Evolutionary conservation across 2,797 vertebrate genomes (phyloP).

Genomic region (Chelon auratus): DNA sequence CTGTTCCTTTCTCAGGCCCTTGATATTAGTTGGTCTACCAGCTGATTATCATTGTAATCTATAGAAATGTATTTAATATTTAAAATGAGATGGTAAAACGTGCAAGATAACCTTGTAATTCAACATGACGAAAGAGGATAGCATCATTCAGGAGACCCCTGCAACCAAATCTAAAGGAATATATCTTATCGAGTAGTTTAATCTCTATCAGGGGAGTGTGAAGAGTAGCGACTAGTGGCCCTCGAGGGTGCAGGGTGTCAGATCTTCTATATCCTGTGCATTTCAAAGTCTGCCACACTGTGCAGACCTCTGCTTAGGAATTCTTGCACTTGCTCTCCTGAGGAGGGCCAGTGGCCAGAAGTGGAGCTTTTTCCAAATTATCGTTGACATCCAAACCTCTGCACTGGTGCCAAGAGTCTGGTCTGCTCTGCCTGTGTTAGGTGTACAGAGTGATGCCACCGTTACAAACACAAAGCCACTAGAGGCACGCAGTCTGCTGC

Average conservation of each 20-base stretch:
- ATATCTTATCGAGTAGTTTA: background rate
- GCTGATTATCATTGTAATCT: background rate
- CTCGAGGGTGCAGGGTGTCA: background rate
- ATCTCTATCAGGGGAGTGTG: background rate
- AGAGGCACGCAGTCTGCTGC: background rate
- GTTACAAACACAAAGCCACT: conserved; percentile 9
- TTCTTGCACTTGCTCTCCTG: background rate
- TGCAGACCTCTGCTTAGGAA: background rate
- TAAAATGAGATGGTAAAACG: background rate
- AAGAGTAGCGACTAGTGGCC: background rate
- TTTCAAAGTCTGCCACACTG: background rate
- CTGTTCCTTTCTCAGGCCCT: background rate
- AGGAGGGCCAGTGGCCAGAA: background rate
- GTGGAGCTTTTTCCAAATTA: background rate
- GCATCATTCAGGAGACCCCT: background rate
- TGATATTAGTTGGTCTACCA: background rate
- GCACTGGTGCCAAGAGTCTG: background rate
- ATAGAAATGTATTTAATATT: background rate
- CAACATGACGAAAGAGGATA: background rate
- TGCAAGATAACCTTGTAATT: background rate
- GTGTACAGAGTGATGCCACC: background rate
- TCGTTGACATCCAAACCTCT: background rate
- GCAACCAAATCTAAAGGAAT: background rate
- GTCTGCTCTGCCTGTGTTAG: background rate
- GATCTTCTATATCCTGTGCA: background rate